Base-by-base conservation (phyloP, 2,797 vertebrate genomes). In the Darevskia mixta region DNA sequence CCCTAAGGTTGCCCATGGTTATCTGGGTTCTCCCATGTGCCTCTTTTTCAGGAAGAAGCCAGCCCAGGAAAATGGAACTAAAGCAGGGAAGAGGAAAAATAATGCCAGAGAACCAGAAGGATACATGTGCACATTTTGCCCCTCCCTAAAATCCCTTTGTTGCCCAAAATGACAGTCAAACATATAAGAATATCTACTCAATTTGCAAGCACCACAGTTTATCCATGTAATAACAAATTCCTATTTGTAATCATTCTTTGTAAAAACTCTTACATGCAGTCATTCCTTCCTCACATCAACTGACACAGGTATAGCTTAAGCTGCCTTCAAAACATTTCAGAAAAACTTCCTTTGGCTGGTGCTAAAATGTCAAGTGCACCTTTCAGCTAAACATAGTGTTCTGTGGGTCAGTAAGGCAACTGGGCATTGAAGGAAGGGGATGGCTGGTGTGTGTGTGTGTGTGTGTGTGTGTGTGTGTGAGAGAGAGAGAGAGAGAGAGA, bases 301-400 rank as follows among this genome's bases (percentile, higher is more conserved):
- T 9, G n/a, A 86, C 85, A 32, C 1, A 92, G 8, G 20, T 77
- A 82, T 69, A 86, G 82, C 32, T 94, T 55, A 93, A 87, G 49
- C 71, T 81, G 83, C 84, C 82, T 18, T 43, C 45, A 64, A 86
- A 80, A 90, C 86, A 94, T 95, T 91, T 94, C 90, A 80, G 66
- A 45, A 66, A 29, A 45, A 64, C 10, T 20, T 77, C 66, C 27
- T 92, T 92, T 79, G 84, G 76, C 92, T 85, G 89, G 75, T 90
- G 84, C 86, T 91, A 95, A 96, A 97, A 97, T 96, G 95, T 95
- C 94, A 94, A 85, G 91, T 64, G 92, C 90, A 91, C 95, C 95
- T 95, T 91, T 25, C 90, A 95, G 95, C 89, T 91, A 90, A 23
- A 82, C 89, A 92, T 89, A 92, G 88, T 88, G 94, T 72, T 85